Conservation (phyloP, 1,140 invertebrate genomes). For the Oppia nitens region DNA sequence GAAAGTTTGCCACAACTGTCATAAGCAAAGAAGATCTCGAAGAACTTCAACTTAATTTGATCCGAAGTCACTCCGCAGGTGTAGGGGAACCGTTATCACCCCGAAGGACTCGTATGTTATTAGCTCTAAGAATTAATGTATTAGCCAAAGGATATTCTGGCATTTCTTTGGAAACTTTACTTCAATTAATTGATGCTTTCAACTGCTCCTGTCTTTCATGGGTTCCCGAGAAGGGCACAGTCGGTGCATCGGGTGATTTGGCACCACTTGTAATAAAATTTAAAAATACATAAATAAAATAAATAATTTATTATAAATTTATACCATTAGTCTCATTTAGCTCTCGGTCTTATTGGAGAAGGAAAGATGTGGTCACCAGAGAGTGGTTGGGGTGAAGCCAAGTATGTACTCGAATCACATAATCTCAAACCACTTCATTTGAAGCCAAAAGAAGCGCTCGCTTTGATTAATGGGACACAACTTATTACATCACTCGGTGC, state of each 20-base stretch:
- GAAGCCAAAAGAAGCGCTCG: conserved; percentile 50
- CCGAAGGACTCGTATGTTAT: conserved; percentile 44
- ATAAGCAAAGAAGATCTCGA: conserved; percentile 42
- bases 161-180: conserved; percentile 42
- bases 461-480: conserved; percentile 57
- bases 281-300: neutral
- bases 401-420: conserved; percentile 37
- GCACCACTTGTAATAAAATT: conserved; percentile 36
- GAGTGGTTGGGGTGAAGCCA: conserved; percentile 51
- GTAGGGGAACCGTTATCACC: conserved; percentile 46
- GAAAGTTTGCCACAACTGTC: conserved; percentile 46
- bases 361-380: conserved; percentile 55
- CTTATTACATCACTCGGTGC: conserved; percentile 50
- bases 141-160: conserved; percentile 54
- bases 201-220: conserved; percentile 53
- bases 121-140: conserved; percentile 52
- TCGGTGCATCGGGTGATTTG: conserved; percentile 53
- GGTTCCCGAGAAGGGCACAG: conserved; percentile 54
- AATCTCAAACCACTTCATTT: conserved; percentile 40
- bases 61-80: conserved; percentile 49
- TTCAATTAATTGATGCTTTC: conserved; percentile 47
- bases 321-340: conserved; percentile 37
- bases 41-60: conserved; percentile 49
- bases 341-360: conserved; percentile 52
- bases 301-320: neutral